Conservation (phyloP, 2,888 invertebrate species). For the Notodonta ziczac region DNA sequence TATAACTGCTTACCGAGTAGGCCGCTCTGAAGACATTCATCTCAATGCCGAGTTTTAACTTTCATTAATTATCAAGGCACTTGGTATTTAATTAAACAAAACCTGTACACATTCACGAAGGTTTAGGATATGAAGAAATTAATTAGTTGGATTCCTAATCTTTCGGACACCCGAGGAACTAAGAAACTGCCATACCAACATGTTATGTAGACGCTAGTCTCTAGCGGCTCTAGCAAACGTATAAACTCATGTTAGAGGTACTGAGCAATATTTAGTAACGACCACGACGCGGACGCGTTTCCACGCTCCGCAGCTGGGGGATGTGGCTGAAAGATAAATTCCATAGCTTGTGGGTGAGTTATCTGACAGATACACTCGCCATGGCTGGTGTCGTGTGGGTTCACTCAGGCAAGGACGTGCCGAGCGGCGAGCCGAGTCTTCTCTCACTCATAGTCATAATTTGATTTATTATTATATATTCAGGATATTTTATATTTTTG, state of each 20-base stretch:
- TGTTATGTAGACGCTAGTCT: too few relatives aligned
- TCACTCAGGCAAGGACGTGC: neutral
- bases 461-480: neutral
- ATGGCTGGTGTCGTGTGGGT: slow-evolving; percentile 1
- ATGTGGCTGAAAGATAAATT: neutral
- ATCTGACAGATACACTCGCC: neutral
- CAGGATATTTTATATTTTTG: neutral
- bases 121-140: too few relatives aligned
- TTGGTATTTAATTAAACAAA: too few relatives aligned
- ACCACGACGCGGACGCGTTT: neutral
- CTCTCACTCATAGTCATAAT: neutral
- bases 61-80: too few relatives aligned
- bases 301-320: neutral
- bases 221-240: too few relatives aligned
- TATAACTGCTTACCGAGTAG: too few relatives aligned
- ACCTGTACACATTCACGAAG: too few relatives aligned
- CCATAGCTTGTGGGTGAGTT: neutral
- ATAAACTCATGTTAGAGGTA: neutral
- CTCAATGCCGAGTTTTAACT: too few relatives aligned
- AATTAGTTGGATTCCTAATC: too few relatives aligned
- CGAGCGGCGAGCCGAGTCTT: neutral
- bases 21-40: too few relatives aligned
- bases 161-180: too few relatives aligned
- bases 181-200: too few relatives aligned
- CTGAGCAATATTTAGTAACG: neutral